Evolutionary conservation across 2,797 vertebrate species (phyloP).

Genomic region (Valencia hispanica): DNA sequence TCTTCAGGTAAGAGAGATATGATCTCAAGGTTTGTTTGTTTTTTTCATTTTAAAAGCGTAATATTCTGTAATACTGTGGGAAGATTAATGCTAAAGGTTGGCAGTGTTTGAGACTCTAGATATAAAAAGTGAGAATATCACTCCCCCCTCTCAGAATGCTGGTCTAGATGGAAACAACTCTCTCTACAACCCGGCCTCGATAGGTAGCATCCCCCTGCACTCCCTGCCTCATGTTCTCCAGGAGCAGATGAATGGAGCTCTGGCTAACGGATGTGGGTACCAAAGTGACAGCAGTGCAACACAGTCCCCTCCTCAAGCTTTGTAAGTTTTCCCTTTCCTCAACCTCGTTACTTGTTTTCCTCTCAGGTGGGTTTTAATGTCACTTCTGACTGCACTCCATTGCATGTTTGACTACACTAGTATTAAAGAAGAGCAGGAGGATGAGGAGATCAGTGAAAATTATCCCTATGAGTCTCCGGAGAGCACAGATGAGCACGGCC

Average conservation of each 20-base stretch:
- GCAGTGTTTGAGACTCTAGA: constrained; percentile 1
- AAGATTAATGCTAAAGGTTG: not conserved
- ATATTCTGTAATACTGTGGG: not conserved
- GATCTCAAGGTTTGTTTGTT: not conserved
- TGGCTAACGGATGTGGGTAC: constrained; percentile 87
- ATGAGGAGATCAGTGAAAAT: constrained; percentile 92
- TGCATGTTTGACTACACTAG: constrained; percentile 76
- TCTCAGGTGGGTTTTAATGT: not conserved
- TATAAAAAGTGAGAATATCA: not conserved
- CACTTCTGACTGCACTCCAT: not conserved
- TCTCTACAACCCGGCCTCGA: constrained; percentile 87
- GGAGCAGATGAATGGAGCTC: constrained; percentile 93
- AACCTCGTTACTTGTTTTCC: not conserved
- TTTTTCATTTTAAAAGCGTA: not conserved
- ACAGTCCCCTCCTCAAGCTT: constrained; percentile 91
- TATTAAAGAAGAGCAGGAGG: constrained; percentile 94
- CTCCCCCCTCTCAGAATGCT: constrained; percentile 78
- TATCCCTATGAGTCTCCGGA: constrained; percentile 87
- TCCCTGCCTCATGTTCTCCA: constrained; percentile 89
- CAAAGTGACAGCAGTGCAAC: constrained; percentile 96
- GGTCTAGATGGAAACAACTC: constrained; percentile 88
- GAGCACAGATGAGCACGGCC: constrained; percentile 92
- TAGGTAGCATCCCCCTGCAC: constrained; percentile 91
- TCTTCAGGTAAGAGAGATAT: constrained; percentile 82
- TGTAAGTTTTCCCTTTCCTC: constrained; percentile 81